phyloP scores from a whole-genome alignment of 2,797 vertebrate species.

The Takifugu ocellatus region DNA sequence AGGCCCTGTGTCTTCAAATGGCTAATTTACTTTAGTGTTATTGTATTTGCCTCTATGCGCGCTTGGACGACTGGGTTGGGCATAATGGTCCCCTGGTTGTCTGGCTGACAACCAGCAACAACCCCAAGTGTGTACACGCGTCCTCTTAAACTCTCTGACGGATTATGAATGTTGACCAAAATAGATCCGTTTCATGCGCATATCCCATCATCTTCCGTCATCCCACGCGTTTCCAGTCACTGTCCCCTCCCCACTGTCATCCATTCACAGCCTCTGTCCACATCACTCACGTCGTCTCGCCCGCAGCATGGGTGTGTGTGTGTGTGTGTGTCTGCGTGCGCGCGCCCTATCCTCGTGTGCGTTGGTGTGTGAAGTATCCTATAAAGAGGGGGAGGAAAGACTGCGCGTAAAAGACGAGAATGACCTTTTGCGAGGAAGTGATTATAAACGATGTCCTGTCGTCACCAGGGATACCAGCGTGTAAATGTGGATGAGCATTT shows the following conservation, averaged over 20 bases:
- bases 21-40: slow-evolving; percentile 35
- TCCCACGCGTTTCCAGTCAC: slow-evolving; percentile 37
- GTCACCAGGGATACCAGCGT: slow-evolving; percentile 57
- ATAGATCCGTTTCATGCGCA: slow-evolving; percentile 28
- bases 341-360: background rate
- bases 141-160: slow-evolving; percentile 20
- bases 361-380: slow-evolving; percentile 7
- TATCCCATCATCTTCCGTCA: slow-evolving; percentile 31
- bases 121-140: background rate
- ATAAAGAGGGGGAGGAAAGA: slow-evolving; percentile 7
- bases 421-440: slow-evolving; percentile 68
- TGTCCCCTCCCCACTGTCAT: slow-evolving; percentile 18
- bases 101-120: no score
- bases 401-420: slow-evolving; percentile 49
- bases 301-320: slow-evolving; percentile 3
- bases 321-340: slow-evolving; percentile 1
- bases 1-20: slow-evolving; percentile 23
- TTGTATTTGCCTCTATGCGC: slow-evolving; percentile 9
- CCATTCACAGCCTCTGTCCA: slow-evolving; percentile 27
- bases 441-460: slow-evolving; percentile 59
- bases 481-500: slow-evolving; percentile 53
- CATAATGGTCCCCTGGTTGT: no score
- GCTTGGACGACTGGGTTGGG: no score
- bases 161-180: slow-evolving; percentile 38
- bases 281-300: slow-evolving; percentile 24